A percentile compares a stretch with the other conserved stretches of the same genome.
Conservation (phyloP, 92 coral and sea anemone species). For the Palythoa grandiflora region DNA sequence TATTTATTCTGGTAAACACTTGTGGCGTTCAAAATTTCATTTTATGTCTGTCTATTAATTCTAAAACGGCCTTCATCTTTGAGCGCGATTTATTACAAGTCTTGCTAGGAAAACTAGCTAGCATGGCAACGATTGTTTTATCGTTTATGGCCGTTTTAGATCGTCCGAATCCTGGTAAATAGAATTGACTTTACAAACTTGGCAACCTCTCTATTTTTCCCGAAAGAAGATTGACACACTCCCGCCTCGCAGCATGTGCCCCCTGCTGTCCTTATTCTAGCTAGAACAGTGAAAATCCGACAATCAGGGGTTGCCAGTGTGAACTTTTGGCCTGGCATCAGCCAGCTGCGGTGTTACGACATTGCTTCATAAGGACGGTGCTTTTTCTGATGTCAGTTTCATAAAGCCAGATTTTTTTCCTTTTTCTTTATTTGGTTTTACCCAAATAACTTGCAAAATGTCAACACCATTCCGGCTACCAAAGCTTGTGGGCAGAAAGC, state of each 20-base stretch:
- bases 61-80: too few species aligned
- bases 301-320: slow-evolving; percentile 56
- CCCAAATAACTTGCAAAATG: background rate
- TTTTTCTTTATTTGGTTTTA: slow-evolving; percentile 46
- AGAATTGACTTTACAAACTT: slow-evolving; percentile 51
- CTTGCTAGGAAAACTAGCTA: too few species aligned
- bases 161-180: slow-evolving; percentile 7
- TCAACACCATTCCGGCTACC: slow-evolving; percentile 43
- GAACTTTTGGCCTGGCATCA: slow-evolving; percentile 45
- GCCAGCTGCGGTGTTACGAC: slow-evolving; percentile 37
- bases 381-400: slow-evolving; percentile 42
- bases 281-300: slow-evolving; percentile 39
- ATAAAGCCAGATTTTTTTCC: slow-evolving; percentile 48
- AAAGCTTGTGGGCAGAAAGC: slow-evolving; percentile 53
- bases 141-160: too few species aligned
- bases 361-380: slow-evolving; percentile 16
- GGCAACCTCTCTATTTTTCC: slow-evolving; percentile 41
- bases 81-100: too few species aligned
- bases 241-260: slow-evolving; percentile 24
- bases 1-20: too few species aligned
- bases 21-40: too few species aligned
- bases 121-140: too few species aligned
- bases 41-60: too few species aligned
- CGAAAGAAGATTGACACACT: slow-evolving; percentile 34
- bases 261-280: slow-evolving; percentile 47